Evolutionary conservation across 1,140 invertebrate species (phyloP), one percentile per base, ranked within the genome.

Genomic region (Trachymyrmex cornetzi): DNA sequence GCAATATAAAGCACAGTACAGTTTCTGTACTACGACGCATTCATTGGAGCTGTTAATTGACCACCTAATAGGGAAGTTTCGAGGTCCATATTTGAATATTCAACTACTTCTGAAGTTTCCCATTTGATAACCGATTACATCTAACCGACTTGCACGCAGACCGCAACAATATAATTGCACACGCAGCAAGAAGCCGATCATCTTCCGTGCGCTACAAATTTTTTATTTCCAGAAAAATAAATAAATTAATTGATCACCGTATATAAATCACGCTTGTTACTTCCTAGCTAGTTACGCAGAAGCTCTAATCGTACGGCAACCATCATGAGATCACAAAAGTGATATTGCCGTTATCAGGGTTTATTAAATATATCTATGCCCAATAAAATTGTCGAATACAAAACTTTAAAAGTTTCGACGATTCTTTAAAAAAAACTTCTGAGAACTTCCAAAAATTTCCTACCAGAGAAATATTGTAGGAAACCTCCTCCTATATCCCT

Each of bases 1-100:
- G 12, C 24, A 34, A 24, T 57, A 24, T 71, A 38, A 27, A 57
- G 9, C 30, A 50, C 34, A 64, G 38, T 69, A 67, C 30, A 81
- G 30, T 55, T 69, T 71, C 24, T 64, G 48, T 44, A 44, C 22
- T 44, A 44, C 22, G 34, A 71, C 64, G 50, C 19, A 19, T 71
- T 38, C 50, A 7, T 81, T 44, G 50, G 27, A 69, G 48, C 50
- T 69, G 77, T 80, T 71, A 57, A 81, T 81, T 81, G 79, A 66
- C 34, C 12, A 57, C 44, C 64, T 81, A 81, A 81, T 57, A 69
- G 77, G 22, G 30, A 81, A 71, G 64, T 81, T 71, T 81, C 30
- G 22, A 57, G 50, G 11, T 81, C 14, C 19, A 44, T 24, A 44
- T 80, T 69, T 30, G 22, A 81, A 48, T 57, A 57, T 57, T 5